Conservation (phyloP, 1,140 invertebrate species). For the Tetramorium simillimum region DNA sequence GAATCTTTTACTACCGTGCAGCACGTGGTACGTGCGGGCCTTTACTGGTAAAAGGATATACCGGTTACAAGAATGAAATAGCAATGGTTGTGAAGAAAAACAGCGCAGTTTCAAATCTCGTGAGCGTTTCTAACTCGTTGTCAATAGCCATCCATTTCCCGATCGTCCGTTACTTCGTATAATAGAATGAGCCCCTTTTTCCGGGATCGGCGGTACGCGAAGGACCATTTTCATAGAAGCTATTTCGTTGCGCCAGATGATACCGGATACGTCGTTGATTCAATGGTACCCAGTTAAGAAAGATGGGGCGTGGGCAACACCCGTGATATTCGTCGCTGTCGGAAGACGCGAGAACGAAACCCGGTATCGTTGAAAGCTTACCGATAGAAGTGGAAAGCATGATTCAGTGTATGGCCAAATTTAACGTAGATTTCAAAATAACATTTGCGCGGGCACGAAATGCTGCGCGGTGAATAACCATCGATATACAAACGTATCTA, state of each 20-base stretch:
- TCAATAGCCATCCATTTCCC: constrained; percentile 43
- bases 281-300: constrained; percentile 17
- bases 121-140: constrained; percentile 24
- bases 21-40: background rate
- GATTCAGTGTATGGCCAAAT: constrained; percentile 51
- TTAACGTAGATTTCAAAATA: constrained; percentile 29
- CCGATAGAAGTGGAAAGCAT: constrained; percentile 27
- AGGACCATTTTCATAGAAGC: constrained; percentile 19
- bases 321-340: constrained; percentile 21
- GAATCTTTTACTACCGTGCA: constrained; percentile 58
- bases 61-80: constrained; percentile 26
- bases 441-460: constrained; percentile 41
- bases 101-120: background rate
- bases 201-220: background rate
- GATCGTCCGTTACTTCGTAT: constrained; percentile 37
- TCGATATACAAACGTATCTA: background rate
- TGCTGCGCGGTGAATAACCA: constrained; percentile 23
- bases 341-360: constrained; percentile 19
- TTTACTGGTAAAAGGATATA: constrained; percentile 35
- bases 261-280: constrained; percentile 13
- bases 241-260: constrained; percentile 13
- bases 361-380: background rate
- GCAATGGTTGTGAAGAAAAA: background rate
- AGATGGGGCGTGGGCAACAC: background rate
- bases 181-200: constrained; percentile 15